phyloP scores from a whole-genome alignment of 2,113 vertebrate genomes.

The Nothobranchius furzeri region DNA sequence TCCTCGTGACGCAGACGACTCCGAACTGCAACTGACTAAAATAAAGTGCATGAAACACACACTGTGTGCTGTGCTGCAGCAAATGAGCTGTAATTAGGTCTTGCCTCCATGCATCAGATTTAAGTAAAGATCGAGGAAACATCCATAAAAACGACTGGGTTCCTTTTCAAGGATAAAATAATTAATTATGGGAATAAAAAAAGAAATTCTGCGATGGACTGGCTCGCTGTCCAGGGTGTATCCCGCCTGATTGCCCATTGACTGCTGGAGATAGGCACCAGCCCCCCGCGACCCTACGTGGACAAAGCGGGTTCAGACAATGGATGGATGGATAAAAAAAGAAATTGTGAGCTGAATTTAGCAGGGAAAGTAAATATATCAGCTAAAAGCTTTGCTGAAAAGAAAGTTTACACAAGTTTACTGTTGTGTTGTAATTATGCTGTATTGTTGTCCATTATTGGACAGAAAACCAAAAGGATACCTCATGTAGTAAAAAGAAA shows the following conservation, averaged over 20 bases:
- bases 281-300: no score
- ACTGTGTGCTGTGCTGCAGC: conserved; percentile 53
- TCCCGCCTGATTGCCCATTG: no score
- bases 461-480: no score
- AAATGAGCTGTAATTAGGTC: conserved; percentile 58
- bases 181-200: no score
- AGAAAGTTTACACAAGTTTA: neutral
- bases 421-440: neutral
- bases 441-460: no score
- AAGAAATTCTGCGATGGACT: no score
- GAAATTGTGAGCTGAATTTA: neutral
- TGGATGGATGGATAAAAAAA: no score
- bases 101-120: conserved; percentile 50
- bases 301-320: no score
- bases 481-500: no score
- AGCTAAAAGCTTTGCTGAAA: neutral
- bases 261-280: no score
- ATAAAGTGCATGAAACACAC: conserved; percentile 21
- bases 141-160: conserved; percentile 1
- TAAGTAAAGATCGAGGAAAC: conserved; percentile 59
- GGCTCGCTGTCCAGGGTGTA: no score
- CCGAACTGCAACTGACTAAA: conserved; percentile 65
- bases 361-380: neutral
- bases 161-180: no score
- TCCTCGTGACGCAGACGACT: conserved; percentile 46